These are phyloP conservation scores for Hanleya hanleyi DNA, from an alignment of 2,888 invertebrate genomes.

Conservation along the genomic window DNA sequence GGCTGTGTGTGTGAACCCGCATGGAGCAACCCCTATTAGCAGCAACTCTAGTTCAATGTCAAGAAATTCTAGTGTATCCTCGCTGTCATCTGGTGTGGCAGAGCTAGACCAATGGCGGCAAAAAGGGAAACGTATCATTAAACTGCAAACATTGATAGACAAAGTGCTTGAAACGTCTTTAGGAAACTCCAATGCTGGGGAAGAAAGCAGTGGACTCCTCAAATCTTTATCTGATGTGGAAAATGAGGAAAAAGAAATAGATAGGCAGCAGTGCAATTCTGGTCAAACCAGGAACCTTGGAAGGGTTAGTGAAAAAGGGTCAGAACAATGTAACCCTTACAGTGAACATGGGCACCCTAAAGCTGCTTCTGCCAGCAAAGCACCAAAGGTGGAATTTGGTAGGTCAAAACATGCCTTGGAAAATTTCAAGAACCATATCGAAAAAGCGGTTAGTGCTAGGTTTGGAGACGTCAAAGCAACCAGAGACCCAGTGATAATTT, in stretches of 20 bases:
- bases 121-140: not conserved
- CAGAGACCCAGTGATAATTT: not conserved
- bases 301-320: not conserved
- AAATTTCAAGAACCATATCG: conserved; percentile 6
- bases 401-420: conserved; percentile 2
- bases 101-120: not conserved
- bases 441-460: conserved; percentile 2
- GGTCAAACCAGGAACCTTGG: not conserved
- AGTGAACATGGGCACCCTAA: not conserved
- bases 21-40: not conserved
- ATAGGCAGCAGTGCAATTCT: not conserved
- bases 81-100: not conserved
- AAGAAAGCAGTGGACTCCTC: not conserved
- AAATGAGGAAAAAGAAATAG: not conserved
- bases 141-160: conserved; percentile 58
- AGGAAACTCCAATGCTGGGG: conserved; percentile 12
- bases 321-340: not conserved
- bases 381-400: not conserved
- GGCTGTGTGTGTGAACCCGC: not conserved
- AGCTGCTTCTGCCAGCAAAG: too few species aligned
- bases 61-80: not conserved
- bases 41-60: not conserved
- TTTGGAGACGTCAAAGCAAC: not conserved
- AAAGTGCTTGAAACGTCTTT: conserved; percentile 58
- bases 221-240: not conserved